Evolutionary conservation across 2,797 vertebrate species (phyloP), one percentile per base, ranked within the genome.

Genomic region (Rhabdophis nuchalis): DNA sequence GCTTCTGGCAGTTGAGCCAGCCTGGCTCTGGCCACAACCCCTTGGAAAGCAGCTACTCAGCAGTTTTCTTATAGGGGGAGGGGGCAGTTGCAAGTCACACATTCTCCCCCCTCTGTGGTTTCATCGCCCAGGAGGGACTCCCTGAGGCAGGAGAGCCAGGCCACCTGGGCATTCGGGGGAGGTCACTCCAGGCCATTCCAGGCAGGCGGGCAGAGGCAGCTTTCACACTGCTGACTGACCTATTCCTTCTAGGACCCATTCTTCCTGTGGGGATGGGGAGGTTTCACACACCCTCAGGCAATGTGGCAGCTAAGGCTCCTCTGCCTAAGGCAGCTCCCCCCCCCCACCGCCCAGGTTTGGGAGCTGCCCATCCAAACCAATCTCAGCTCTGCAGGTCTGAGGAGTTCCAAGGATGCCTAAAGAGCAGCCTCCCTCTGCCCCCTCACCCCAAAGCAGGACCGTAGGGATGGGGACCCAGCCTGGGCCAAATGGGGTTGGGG

Each of bases 31-130:
- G 95, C 93, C 95, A 93, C 92, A 16, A 96, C 95, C 96, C 95
- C 96, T 95, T 97, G 95, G 95, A 97, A 97, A 97, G 92, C 87
- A 0, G 95, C 96, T 95, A 97, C 96, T 97, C 96, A 97, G 96
- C 96, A 96, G 60, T 96, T 97, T 96, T 95, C 95, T 93, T 95
- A 93, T 95, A 94, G 92, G 93, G 57, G 93, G 87, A 96, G 95
- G 93, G 94, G 27, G 93, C 95, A 77, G 32, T 88, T 96, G 94
- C 96, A 94, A 96, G 95, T 93, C 92, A 93, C 96, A 93, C 93
- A 93, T 54, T 53, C 90, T 29, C 32, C 52, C 89, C 92, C 89
- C 54, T 36, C 41, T 82, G 36, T 46, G 41, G 36, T 25, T 82
- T 82, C 20, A 46, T 82, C 20, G 11, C 64, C 91, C 77, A 50